phyloP scores from a whole-genome alignment of 2,113 vertebrate species.

The Phyllostomus hastatus region DNA sequence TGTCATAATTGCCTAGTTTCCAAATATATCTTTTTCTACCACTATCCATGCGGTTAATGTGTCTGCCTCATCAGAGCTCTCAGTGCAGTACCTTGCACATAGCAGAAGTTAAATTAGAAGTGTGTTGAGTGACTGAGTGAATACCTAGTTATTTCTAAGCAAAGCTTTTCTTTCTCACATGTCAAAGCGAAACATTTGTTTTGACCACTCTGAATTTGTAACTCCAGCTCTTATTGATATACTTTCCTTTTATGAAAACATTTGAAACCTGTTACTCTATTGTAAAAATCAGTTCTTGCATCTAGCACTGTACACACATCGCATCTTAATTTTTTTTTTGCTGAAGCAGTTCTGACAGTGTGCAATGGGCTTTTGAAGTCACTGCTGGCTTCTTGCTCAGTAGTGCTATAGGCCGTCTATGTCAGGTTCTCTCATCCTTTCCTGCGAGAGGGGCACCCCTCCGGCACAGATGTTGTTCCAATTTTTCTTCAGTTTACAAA shows the following conservation, averaged over 20 bases:
- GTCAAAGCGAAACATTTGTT: neutral
- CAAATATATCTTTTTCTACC: neutral
- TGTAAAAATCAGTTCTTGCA: neutral
- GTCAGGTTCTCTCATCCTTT: neutral
- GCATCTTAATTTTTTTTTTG: slow-evolving; percentile 28
- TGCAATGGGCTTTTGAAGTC: neutral
- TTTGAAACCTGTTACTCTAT: neutral
- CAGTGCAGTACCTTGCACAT: neutral
- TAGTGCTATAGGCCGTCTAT: neutral
- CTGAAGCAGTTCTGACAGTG: neutral
- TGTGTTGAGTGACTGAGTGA: neutral
- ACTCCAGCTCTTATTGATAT: neutral
- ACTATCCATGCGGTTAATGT: neutral
- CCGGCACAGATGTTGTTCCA: slow-evolving; percentile 13
- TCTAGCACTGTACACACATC: neutral
- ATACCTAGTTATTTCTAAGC: neutral
- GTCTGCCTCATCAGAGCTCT: neutral
- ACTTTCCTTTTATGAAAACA: neutral
- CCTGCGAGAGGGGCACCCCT: neutral
- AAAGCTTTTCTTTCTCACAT: neutral
- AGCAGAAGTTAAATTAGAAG: neutral
- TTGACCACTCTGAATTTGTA: neutral
- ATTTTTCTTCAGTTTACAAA: slow-evolving; percentile 46
- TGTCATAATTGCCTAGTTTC: neutral
- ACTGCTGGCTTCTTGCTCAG: slow-evolving; percentile 2